Evolutionary conservation across 1,140 invertebrate genomes (phyloP).

Genomic region (Pogonomyrmex californicus): DNA sequence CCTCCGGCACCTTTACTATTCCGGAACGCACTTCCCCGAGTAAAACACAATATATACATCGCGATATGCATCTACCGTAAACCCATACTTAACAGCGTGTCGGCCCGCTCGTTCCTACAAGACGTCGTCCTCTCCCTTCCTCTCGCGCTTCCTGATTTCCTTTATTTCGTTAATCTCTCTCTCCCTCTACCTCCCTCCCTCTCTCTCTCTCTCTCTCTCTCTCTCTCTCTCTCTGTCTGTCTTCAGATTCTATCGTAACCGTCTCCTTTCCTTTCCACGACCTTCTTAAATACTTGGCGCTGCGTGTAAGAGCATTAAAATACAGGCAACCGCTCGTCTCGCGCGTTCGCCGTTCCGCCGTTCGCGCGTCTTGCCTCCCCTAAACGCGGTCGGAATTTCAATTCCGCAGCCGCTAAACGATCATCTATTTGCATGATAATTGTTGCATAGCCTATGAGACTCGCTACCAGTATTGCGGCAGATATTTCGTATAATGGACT

Average conservation of each 20-base stretch:
- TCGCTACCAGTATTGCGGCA: slow-evolving; percentile 58
- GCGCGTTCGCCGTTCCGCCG: slow-evolving; percentile 34
- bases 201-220: not conserved
- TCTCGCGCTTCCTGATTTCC: slow-evolving; percentile 41
- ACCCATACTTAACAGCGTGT: slow-evolving; percentile 78
- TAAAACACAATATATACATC: slow-evolving; percentile 75
- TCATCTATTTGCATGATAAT: slow-evolving; percentile 76
- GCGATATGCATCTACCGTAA: slow-evolving; percentile 77
- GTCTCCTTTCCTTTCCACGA: slow-evolving; percentile 37
- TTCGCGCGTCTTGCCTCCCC: slow-evolving; percentile 30
- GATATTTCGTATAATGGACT: slow-evolving; percentile 62
- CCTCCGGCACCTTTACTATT: slow-evolving; percentile 69
- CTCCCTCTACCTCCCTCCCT: not conserved
- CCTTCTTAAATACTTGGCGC: slow-evolving; percentile 54
- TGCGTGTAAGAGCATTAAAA: slow-evolving; percentile 71
- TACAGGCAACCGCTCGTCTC: slow-evolving; percentile 63
- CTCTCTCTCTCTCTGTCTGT: not conserved
- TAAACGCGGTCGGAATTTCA: slow-evolving; percentile 68
- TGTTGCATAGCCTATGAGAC: slow-evolving; percentile 62
- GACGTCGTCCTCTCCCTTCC: slow-evolving; percentile 33
- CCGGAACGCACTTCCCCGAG: slow-evolving; percentile 66
- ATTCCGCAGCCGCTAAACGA: slow-evolving; percentile 66
- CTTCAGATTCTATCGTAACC: slow-evolving; percentile 15
- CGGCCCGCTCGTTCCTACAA: slow-evolving; percentile 65
- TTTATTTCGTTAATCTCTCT: slow-evolving; percentile 53